These are phyloP conservation scores for Leucophenga maculata DNA, from an alignment of 2,888 invertebrate genomes.

Conservation along the genomic window DNA sequence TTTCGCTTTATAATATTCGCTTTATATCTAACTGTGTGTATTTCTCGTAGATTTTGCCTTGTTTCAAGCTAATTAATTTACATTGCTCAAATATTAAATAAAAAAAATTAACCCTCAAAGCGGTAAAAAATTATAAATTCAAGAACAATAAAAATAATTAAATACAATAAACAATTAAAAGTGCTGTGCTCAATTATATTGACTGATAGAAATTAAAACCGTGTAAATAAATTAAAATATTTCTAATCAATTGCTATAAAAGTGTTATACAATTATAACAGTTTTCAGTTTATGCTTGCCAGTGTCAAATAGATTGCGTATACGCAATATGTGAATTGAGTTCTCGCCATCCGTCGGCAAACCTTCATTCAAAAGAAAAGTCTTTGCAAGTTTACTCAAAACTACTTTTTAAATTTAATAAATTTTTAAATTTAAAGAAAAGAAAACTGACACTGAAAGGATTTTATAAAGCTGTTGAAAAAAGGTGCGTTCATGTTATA, in stretches of 20 bases:
- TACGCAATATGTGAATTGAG: conserved; percentile 11
- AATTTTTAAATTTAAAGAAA: conserved; percentile 2
- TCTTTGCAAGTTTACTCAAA: background rate
- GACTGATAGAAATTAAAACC: too few species aligned
- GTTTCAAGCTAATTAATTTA: background rate
- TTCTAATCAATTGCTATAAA: background rate
- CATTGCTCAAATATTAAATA: background rate
- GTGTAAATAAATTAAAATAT: too few species aligned
- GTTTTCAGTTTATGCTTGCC: background rate
- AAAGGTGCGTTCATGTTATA: background rate
- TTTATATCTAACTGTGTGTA: conserved; percentile 3
- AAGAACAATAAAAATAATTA: too few species aligned
- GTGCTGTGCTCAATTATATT: too few species aligned
- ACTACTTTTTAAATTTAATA: background rate
- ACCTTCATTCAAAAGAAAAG: conserved; percentile 1
- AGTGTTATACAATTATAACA: background rate
- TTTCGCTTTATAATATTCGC: background rate
- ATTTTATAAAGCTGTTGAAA: background rate
- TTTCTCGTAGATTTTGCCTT: background rate
- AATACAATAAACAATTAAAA: background rate
- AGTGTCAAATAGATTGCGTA: conserved; percentile 30
- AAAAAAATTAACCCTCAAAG: too few species aligned
- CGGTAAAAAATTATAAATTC: too few species aligned
- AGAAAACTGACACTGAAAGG: background rate
- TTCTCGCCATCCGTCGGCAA: conserved; percentile 55